Evolutionary conservation across 2,797 vertebrate species (phyloP).

Genomic region (Nannoperca obscura): DNA sequence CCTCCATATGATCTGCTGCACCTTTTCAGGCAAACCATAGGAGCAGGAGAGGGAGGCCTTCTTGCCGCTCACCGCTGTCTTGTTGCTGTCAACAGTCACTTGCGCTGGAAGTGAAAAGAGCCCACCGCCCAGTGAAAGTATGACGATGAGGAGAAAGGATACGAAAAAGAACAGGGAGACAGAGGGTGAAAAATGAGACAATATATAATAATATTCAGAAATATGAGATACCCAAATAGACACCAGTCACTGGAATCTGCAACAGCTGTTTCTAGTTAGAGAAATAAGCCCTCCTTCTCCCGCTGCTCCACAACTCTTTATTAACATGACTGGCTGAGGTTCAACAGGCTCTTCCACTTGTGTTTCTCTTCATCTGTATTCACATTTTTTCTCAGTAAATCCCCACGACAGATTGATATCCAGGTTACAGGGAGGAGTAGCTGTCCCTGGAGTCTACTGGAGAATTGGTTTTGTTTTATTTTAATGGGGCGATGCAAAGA

Average conservation of each 20-base stretch:
- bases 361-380: slow-evolving; percentile 35
- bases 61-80: slow-evolving; percentile 84
- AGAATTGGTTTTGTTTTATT: slow-evolving; percentile 9
- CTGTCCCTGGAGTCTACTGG: slow-evolving; percentile 15
- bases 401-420: slow-evolving; percentile 26
- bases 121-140: slow-evolving; percentile 3
- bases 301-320: slow-evolving; percentile 55
- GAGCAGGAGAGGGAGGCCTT: slow-evolving; percentile 77
- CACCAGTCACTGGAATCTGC: slow-evolving; percentile 66
- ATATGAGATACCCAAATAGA: slow-evolving; percentile 55
- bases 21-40: slow-evolving; percentile 85
- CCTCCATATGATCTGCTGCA: slow-evolving; percentile 81
- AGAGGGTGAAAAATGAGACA: slow-evolving; percentile 34
- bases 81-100: slow-evolving; percentile 75
- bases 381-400: slow-evolving; percentile 54
- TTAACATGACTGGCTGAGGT: slow-evolving; percentile 67
- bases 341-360: slow-evolving; percentile 49
- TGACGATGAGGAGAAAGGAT: slow-evolving; percentile 8
- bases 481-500: slow-evolving; percentile 22
- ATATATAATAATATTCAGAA: slow-evolving; percentile 44
- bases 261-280: slow-evolving; percentile 78
- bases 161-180: slow-evolving; percentile 8
- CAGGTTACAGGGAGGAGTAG: slow-evolving; percentile 15
- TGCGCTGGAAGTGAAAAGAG: slow-evolving; percentile 66
- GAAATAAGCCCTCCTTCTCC: slow-evolving; percentile 44